These are phyloP conservation scores for Sepioteuthis lessoniana DNA, from an alignment of 2,888 invertebrate genomes.

Conservation along the genomic window DNA sequence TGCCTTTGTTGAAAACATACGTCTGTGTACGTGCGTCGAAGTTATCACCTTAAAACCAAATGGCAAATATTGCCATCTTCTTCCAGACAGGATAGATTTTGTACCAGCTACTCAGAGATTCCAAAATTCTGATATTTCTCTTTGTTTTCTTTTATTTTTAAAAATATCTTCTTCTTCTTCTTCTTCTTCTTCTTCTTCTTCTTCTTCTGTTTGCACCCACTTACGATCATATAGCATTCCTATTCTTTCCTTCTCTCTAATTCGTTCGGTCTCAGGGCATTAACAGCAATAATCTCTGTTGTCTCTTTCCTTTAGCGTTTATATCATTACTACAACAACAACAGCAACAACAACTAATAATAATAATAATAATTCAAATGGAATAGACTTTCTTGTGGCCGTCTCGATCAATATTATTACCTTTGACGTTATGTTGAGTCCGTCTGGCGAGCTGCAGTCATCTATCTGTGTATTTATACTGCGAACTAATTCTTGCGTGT, in stretches of 20 bases:
- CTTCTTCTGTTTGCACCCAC: too few species aligned
- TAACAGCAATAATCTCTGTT: background rate
- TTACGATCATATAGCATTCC: too few species aligned
- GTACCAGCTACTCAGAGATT: background rate
- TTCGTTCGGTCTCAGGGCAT: too few species aligned
- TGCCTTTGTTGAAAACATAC: too few species aligned
- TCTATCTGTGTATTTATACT: background rate
- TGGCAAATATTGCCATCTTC: too few species aligned
- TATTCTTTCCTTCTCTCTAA: too few species aligned
- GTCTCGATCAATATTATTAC: slow-evolving; percentile 9
- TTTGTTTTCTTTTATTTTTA: background rate
- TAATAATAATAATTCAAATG: background rate
- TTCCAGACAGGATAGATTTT: background rate
- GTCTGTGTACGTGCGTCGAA: too few species aligned
- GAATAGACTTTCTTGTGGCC: background rate
- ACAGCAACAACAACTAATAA: background rate
- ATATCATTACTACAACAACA: background rate
- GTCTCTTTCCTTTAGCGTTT: background rate
- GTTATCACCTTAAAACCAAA: too few species aligned
- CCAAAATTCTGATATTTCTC: background rate
- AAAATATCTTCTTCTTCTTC: accelerated
- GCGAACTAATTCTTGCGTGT: background rate
- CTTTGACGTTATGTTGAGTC: background rate
- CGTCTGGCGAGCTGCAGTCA: background rate
- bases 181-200: background rate